These are phyloP conservation scores for Sarcophaga carnaria DNA, from an alignment of 2,888 invertebrate genomes.

Conservation along the genomic window DNA sequence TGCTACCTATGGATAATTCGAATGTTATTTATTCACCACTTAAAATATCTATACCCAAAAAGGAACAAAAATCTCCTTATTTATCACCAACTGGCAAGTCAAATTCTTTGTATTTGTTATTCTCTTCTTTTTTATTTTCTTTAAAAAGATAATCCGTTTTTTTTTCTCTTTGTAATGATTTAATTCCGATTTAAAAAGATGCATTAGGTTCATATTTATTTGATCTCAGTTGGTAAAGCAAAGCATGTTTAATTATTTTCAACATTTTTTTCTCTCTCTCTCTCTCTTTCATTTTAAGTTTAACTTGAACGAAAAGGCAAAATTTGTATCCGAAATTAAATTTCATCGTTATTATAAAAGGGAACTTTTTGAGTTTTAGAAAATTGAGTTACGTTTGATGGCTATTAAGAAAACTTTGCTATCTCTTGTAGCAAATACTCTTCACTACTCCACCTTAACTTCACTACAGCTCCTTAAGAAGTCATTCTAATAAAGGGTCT, in stretches of 20 bases:
- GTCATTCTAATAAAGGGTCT: no score
- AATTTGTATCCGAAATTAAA: no score
- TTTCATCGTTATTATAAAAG: no score
- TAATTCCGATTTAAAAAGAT: neutral
- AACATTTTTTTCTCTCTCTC: no score
- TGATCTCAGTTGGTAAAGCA: neutral
- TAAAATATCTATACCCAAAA: conserved; percentile 82
- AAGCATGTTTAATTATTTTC: neutral
- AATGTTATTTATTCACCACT: conserved; percentile 81
- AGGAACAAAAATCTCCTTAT: conserved; percentile 89
- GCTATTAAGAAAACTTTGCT: no score
- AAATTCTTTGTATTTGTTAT: conserved; percentile 59
- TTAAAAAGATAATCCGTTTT: conserved; percentile 1
- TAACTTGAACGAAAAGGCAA: no score
- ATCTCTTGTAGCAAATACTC: no score
- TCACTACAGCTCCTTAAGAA: no score
- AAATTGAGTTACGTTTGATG: no score
- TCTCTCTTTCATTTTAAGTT: neutral
- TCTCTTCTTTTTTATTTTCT: conserved; percentile 26
- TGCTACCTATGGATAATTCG: conserved; percentile 78
- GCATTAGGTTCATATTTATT: no score
- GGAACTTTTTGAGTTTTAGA: no score
- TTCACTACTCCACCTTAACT: no score
- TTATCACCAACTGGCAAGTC: conserved; percentile 92
- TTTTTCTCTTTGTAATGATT: conserved; percentile 6